Evolutionary conservation across 2,113 vertebrate genomes (phyloP).

Genomic region (Ailuropoda melanoleuca): DNA sequence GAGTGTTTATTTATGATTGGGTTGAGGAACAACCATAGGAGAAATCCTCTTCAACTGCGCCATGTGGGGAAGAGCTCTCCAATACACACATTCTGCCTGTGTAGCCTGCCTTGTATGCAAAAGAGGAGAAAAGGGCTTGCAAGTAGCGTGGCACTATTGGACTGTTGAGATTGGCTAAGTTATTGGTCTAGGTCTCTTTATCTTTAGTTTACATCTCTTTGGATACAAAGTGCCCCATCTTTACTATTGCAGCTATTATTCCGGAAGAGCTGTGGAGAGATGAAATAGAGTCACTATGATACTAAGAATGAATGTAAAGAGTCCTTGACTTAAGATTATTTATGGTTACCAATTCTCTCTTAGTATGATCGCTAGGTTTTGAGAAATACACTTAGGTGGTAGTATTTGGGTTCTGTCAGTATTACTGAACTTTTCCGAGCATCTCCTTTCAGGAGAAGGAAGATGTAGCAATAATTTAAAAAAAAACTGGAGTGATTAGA

Average conservation of each 20-base stretch:
- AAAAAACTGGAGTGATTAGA: background rate
- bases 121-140: background rate
- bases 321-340: background rate
- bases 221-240: background rate
- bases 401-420: background rate
- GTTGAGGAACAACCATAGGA: background rate
- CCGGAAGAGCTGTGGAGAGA: background rate
- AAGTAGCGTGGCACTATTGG: background rate
- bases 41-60: background rate
- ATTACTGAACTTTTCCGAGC: background rate
- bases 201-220: background rate
- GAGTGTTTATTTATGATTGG: background rate
- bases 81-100: rapidly evolving
- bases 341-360: background rate
- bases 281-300: background rate
- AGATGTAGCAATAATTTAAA: background rate
- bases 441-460: background rate
- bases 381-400: background rate
- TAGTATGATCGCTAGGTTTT: background rate
- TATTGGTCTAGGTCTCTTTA: background rate
- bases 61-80: background rate
- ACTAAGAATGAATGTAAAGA: background rate
- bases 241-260: background rate
- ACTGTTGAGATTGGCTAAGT: background rate
- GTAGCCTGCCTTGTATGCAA: background rate